phyloP scores from a whole-genome alignment of 1,140 invertebrate species.

The Sinella curviseta region DNA sequence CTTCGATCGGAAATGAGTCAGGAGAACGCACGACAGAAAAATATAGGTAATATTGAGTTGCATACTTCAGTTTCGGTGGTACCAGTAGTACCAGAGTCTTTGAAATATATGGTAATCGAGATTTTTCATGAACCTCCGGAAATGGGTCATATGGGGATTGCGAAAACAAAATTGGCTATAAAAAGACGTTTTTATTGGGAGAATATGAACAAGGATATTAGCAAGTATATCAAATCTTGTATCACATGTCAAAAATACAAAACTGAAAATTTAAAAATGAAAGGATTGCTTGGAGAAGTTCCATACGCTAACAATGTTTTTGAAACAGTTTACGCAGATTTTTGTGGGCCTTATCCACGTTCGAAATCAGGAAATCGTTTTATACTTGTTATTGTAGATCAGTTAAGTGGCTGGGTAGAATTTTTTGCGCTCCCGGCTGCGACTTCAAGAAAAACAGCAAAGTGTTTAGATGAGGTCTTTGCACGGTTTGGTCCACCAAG shows the following conservation, averaged over 20 bases:
- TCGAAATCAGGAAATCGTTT: not conserved
- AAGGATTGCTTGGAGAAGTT: slow-evolving; percentile 1
- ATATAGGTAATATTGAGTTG: too few relatives aligned
- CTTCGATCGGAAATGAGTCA: too few relatives aligned
- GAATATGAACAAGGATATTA: too few relatives aligned
- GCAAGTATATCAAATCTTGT: slow-evolving; percentile 30
- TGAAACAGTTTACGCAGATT: slow-evolving; percentile 19
- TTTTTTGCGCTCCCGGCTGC: not conserved
- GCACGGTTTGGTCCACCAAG: not conserved
- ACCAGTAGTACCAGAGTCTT: not conserved
- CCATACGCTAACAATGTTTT: not conserved
- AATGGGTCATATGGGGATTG: slow-evolving; percentile 32
- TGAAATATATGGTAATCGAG: not conserved
- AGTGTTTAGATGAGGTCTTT: not conserved
- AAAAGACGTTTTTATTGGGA: not conserved
- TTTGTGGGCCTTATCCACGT: slow-evolving; percentile 4
- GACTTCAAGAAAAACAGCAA: not conserved
- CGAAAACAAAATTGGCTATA: not conserved
- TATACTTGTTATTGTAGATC: slow-evolving; percentile 21
- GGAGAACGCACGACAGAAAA: not conserved
- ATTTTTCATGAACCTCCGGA: slow-evolving; percentile 28
- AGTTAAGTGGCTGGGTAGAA: not conserved
- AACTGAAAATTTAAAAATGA: slow-evolving; percentile 11
- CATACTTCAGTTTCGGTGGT: too few relatives aligned
- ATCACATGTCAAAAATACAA: slow-evolving; percentile 27